Evolutionary conservation across 1,140 invertebrate genomes (phyloP).

Genomic region (Notospermus geniculatus): DNA sequence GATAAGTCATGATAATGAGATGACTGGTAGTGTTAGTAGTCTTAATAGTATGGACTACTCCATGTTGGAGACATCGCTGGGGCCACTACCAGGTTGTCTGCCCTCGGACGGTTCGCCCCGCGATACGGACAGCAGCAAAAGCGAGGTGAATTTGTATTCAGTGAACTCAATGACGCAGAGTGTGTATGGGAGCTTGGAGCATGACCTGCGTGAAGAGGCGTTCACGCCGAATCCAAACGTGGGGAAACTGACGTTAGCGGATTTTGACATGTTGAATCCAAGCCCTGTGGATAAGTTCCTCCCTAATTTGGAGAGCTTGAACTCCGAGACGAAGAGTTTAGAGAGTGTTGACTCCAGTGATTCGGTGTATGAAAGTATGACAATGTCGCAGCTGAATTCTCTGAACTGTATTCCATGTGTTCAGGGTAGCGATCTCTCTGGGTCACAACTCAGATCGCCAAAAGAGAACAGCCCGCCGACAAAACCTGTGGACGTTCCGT

Average conservation of each 20-base stretch:
- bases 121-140: no score
- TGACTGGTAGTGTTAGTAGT: no score
- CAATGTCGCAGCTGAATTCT: background rate
- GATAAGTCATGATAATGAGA: no score
- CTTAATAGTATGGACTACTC: no score
- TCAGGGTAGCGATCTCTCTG: background rate
- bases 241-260: no score
- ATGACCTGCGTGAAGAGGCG: conserved; percentile 26
- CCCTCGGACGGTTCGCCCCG: no score
- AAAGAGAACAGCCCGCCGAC: background rate
- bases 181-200: conserved; percentile 47
- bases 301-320: background rate
- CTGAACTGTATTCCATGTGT: conserved; percentile 6
- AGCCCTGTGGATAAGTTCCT: no score
- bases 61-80: no score
- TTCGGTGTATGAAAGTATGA: no score
- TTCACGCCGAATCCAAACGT: background rate
- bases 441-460: background rate
- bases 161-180: conserved; percentile 48
- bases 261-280: no score
- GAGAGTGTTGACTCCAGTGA: no score
- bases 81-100: background rate
- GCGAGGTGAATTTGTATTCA: background rate
- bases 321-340: background rate
- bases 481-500: background rate